These are phyloP conservation scores for Tetragonula clypearis DNA, from an alignment of 1,140 invertebrate species.

Conservation along the genomic window DNA sequence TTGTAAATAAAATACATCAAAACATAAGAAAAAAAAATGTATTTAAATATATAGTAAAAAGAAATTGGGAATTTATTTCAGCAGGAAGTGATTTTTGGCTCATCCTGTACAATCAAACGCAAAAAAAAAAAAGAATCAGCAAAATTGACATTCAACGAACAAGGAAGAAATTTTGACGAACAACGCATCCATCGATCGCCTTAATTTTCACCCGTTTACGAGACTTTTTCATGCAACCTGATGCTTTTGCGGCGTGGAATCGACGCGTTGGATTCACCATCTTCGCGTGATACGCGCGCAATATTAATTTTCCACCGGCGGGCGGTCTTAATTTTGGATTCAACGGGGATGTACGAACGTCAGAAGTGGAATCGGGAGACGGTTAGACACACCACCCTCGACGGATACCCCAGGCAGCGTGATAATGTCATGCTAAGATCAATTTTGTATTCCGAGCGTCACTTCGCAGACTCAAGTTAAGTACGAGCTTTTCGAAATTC, in stretches of 20 bases:
- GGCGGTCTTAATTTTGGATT: constrained; percentile 51
- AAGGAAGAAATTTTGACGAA: neutral
- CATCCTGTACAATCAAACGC: no score
- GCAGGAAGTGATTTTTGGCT: no score
- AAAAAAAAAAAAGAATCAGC: no score
- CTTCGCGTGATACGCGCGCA: neutral
- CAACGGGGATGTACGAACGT: constrained; percentile 47
- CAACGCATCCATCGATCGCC: no score
- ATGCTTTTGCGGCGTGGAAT: neutral
- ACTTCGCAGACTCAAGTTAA: constrained; percentile 76
- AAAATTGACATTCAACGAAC: neutral
- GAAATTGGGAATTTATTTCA: no score
- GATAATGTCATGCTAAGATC: constrained; percentile 78
- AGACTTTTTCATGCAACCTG: neutral
- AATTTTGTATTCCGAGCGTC: constrained; percentile 78
- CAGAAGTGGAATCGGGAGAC: constrained; percentile 39
- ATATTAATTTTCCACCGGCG: constrained; percentile 39
- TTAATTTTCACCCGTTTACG: neutral
- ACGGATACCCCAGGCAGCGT: constrained; percentile 46
- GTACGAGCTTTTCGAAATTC: constrained; percentile 77
- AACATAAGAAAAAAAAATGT: no score
- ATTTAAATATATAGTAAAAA: no score
- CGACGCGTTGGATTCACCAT: neutral
- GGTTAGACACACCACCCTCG: constrained; percentile 38
- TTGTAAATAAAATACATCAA: no score